phyloP scores from a whole-genome alignment of 2,888 invertebrate species.

The Tetranychus piercei region DNA sequence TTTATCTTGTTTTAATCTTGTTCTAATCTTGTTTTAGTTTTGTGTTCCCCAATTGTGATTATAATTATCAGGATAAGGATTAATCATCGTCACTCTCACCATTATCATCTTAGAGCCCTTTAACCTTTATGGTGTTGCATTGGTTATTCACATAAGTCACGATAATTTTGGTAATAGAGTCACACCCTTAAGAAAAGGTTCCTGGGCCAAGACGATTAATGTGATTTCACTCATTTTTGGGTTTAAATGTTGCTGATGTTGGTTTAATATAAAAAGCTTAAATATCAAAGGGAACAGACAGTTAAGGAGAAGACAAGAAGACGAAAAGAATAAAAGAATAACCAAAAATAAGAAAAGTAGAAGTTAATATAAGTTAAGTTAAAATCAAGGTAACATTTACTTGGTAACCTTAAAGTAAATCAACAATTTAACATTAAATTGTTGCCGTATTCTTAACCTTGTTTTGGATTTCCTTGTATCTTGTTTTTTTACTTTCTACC shows the following conservation, averaged over 20 bases:
- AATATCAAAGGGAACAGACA: constrained; percentile 1
- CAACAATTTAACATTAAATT: background rate
- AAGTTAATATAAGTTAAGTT: background rate
- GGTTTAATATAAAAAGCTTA: background rate
- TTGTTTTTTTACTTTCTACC: too few species aligned
- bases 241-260: background rate
- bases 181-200: background rate
- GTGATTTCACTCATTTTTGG: background rate
- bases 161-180: background rate
- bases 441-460: background rate
- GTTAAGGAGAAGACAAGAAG: background rate
- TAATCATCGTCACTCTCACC: too few species aligned
- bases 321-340: background rate
- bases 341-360: too few species aligned
- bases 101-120: background rate
- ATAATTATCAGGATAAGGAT: background rate
- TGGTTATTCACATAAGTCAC: background rate
- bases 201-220: background rate
- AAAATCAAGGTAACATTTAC: background rate
- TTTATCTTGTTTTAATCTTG: too few species aligned
- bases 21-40: background rate
- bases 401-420: background rate
- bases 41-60: background rate
- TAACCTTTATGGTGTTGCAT: background rate
- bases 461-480: background rate